Conservation (phyloP, 2,113 vertebrate genomes). For the Spermophilus dauricus region DNA sequence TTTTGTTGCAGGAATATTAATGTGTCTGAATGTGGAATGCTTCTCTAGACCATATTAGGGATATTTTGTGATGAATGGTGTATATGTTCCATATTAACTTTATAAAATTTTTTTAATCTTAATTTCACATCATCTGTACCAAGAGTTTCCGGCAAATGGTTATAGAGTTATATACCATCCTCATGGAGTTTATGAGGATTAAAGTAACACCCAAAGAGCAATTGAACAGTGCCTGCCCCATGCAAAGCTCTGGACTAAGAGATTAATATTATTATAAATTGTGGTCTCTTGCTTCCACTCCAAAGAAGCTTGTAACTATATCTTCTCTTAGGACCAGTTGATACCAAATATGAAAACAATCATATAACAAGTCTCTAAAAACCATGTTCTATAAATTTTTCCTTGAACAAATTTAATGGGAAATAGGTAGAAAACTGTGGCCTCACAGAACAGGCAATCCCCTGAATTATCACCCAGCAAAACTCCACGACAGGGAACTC, state of each 20-base stretch:
- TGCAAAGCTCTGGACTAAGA: not conserved
- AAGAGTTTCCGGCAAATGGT: not conserved
- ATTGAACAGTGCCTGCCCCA: not conserved
- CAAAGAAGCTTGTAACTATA: not conserved
- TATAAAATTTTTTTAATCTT: not conserved
- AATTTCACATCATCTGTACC: not conserved
- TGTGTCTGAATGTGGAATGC: not conserved
- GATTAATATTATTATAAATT: not conserved
- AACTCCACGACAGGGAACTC: not conserved
- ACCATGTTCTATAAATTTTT: not conserved
- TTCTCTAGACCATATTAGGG: not conserved
- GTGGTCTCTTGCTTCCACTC: not conserved
- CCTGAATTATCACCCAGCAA: not conserved
- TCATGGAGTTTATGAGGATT: not conserved
- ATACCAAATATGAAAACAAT: not conserved
- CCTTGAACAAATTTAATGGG: constrained; percentile 32
- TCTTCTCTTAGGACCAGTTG: not conserved
- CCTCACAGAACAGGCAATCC: not conserved
- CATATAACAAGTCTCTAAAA: not conserved
- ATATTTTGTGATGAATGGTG: not conserved
- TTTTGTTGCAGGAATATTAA: constrained; percentile 30
- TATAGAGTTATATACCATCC: not conserved
- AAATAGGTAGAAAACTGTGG: constrained; percentile 16
- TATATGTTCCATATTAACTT: not conserved
- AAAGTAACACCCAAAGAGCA: not conserved